Percentiles rank a stretch among this genome's conserved stretches.
Evolutionary conservation across 92 coral and sea anemone genomes (phyloP).

Genomic region (Parazoanthus atlanticus): DNA sequence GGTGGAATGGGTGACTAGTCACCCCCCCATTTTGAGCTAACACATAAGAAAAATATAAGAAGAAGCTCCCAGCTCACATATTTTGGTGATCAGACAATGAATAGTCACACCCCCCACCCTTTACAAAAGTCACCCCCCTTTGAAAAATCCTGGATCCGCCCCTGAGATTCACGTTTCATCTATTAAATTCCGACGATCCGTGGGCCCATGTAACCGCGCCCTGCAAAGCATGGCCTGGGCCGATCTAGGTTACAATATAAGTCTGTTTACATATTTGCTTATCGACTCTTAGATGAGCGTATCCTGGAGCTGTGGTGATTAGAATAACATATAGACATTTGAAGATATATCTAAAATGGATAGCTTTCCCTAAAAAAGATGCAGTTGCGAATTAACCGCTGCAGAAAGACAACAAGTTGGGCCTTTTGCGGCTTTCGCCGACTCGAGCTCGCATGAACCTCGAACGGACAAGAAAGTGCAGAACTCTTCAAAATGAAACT

Average conservation of each 20-base stretch:
- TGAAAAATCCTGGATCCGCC: too few species aligned
- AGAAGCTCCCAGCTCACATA: too few species aligned
- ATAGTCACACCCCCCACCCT: too few species aligned
- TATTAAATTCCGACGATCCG: background rate
- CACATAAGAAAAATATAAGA: too few species aligned
- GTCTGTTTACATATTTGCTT: too few species aligned
- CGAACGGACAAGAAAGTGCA: slow-evolving; percentile 29
- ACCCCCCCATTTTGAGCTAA: too few species aligned
- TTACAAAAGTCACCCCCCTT: too few species aligned
- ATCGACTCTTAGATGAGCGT: background rate
- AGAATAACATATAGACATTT: slow-evolving; percentile 18
- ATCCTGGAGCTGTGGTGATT: background rate
- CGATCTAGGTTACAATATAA: background rate
- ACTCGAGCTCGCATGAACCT: background rate
- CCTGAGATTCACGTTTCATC: too few species aligned
- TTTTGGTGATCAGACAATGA: too few species aligned
- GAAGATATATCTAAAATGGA: slow-evolving; percentile 16
- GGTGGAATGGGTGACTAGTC: too few species aligned
- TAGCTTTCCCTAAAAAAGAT: slow-evolving; percentile 17
- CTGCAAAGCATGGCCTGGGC: background rate
- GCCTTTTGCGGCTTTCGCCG: slow-evolving; percentile 25
- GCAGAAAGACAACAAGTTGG: slow-evolving; percentile 29
- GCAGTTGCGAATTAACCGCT: slow-evolving; percentile 24
- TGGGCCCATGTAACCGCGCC: background rate
- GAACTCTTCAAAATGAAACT: slow-evolving; percentile 39